Evolutionary conservation across 1,140 invertebrate species (phyloP).

Genomic region (Drosophila nebulosa): DNA sequence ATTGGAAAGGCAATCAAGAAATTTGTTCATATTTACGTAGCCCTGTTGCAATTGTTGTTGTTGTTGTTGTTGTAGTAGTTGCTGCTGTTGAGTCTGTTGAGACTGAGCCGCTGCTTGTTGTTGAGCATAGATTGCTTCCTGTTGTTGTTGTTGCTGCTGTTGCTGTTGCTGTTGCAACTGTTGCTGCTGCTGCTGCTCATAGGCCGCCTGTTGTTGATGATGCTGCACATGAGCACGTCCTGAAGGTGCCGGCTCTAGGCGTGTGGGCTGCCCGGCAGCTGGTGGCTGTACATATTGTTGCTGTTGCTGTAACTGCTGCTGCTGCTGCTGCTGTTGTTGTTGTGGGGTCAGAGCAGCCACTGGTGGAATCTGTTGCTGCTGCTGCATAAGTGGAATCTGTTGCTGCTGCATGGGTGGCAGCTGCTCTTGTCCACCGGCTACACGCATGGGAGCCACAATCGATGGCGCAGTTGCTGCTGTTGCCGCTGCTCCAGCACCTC

Average conservation of each 20-base stretch:
- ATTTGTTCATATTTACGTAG: constrained; percentile 48
- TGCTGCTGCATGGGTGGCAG: constrained; percentile 18
- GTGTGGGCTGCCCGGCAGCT: constrained; percentile 57
- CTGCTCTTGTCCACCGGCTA: constrained; percentile 42
- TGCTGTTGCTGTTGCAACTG: constrained; percentile 12
- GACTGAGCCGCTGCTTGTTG: background rate
- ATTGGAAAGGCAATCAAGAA: background rate
- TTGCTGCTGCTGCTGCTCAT: constrained; percentile 16
- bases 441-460: constrained; percentile 21
- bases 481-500: too few relatives aligned
- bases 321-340: constrained; percentile 30
- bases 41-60: constrained; percentile 28
- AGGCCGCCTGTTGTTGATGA: constrained; percentile 35
- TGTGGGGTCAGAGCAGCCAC: constrained; percentile 2
- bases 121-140: constrained; percentile 4
- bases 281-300: constrained; percentile 48
- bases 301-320: constrained; percentile 29
- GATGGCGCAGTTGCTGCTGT: background rate
- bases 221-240: constrained; percentile 56
- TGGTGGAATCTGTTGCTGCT: constrained; percentile 28
- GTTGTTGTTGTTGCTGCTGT: constrained; percentile 10
- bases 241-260: constrained; percentile 28
- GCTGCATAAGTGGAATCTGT: constrained; percentile 18
- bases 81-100: constrained; percentile 19
- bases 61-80: constrained; percentile 13